Conservation (phyloP, 2,888 invertebrate species). For the Autographa pulchrina region DNA sequence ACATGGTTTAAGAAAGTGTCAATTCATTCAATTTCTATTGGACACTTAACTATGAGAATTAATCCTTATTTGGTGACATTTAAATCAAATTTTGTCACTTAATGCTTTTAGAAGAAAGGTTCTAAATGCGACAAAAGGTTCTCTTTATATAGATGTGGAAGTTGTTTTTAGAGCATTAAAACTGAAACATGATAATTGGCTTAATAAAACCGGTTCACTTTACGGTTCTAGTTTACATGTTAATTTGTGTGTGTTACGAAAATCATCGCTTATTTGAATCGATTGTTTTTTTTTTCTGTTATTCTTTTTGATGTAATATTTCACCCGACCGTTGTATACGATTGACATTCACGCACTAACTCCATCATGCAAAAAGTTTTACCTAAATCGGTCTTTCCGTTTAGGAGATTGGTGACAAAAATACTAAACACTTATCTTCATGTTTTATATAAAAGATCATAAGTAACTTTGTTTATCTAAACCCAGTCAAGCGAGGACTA, state of each 20-base stretch:
- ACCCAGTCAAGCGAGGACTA: neutral
- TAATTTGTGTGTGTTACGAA: too few species aligned
- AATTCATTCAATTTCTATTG: neutral
- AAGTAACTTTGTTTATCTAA: neutral
- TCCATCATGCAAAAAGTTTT: neutral
- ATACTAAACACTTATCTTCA: neutral
- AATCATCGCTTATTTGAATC: too few species aligned
- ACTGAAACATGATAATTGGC: too few species aligned
- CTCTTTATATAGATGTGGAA: neutral
- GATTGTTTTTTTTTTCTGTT: too few species aligned
- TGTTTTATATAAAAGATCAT: neutral
- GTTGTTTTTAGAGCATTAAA: too few species aligned
- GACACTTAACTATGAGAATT: neutral
- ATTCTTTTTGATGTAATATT: too few species aligned
- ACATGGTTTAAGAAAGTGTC: neutral
- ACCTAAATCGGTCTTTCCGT: neutral
- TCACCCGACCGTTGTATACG: neutral
- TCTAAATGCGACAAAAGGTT: slow-evolving; percentile 1
- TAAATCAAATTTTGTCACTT: slow-evolving; percentile 1
- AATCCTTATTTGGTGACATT: neutral
- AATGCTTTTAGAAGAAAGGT: neutral
- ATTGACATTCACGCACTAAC: neutral
- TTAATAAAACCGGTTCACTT: too few species aligned
- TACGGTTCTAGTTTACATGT: too few species aligned
- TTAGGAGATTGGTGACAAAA: neutral